phyloP scores from a whole-genome alignment of 2,113 vertebrate species.

The Pao palembangensis region DNA sequence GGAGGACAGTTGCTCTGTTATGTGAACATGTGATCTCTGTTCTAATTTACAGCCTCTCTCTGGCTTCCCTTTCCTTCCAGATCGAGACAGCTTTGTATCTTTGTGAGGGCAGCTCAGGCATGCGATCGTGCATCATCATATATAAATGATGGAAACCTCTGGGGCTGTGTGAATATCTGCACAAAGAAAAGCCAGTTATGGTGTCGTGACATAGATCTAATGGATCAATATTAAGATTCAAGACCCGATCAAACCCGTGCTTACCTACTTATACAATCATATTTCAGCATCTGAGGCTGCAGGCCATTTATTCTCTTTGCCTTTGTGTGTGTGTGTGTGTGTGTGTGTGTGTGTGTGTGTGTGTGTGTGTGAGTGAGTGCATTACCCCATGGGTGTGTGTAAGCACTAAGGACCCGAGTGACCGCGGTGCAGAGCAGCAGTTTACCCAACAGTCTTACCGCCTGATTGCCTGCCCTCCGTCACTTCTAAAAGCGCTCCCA shows the following conservation, averaged over 20 bases:
- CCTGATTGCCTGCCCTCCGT: conserved; percentile 30
- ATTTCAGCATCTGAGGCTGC: conserved; percentile 18
- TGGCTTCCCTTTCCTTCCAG: background rate
- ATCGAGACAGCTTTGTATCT: background rate
- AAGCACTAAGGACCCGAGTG: conserved; percentile 9
- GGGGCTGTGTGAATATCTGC: conserved; percentile 1
- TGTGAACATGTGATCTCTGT: no score
- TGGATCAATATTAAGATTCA: conserved; percentile 28
- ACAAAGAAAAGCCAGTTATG: conserved; percentile 1
- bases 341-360: conserved; percentile 12
- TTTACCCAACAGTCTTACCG: conserved; percentile 8
- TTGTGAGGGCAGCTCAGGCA: background rate
- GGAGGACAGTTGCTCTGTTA: no score
- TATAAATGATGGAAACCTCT: conserved; percentile 8
- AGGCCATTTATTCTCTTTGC: conserved; percentile 10
- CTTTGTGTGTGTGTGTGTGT: conserved; percentile 3
- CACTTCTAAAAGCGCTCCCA: background rate
- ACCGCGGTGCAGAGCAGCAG: background rate
- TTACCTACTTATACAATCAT: conserved; percentile 13
- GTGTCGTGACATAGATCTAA: conserved; percentile 14
- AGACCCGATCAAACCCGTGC: conserved; percentile 1
- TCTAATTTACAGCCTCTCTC: background rate
- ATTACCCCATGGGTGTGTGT: conserved; percentile 9
- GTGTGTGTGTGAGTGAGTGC: background rate
- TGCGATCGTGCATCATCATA: background rate